phyloP scores from a whole-genome alignment of 2,797 vertebrate genomes.

The Artibeus lituratus region DNA sequence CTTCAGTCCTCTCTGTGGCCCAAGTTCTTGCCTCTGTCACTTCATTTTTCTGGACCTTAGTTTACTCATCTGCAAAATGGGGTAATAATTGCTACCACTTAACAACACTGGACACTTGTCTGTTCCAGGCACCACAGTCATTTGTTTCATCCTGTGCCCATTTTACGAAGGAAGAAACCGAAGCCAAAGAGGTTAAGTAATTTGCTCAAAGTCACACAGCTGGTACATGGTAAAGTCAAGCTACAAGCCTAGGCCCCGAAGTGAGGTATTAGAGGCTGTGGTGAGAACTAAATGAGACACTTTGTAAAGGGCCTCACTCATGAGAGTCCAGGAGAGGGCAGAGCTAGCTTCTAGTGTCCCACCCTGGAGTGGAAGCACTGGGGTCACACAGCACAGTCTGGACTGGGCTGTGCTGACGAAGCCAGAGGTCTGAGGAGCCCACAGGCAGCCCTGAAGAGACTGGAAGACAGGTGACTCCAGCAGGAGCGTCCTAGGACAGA shows the following conservation, averaged over 20 bases:
- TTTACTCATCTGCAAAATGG: neutral
- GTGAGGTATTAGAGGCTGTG: neutral
- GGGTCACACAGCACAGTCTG: neutral
- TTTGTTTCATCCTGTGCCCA: neutral
- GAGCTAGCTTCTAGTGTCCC: neutral
- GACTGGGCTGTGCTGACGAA: neutral
- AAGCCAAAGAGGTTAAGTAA: neutral
- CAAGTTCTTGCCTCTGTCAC: neutral
- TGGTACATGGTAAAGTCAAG: neutral
- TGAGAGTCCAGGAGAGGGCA: neutral
- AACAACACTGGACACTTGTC: neutral
- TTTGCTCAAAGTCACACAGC: neutral
- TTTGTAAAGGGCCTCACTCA: neutral
- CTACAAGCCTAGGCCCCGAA: neutral
- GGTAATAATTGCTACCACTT: neutral
- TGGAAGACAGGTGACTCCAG: neutral
- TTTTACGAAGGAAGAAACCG: constrained; percentile 10
- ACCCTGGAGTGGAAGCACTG: neutral
- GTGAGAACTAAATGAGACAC: neutral
- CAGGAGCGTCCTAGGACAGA: neutral
- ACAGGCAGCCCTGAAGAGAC: neutral
- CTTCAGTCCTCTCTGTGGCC: neutral
- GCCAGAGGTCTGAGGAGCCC: neutral
- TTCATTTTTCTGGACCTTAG: neutral
- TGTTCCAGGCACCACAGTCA: neutral